Evolutionary conservation across 2,797 vertebrate species (phyloP).

Genomic region (Eulemur rubriventer): DNA sequence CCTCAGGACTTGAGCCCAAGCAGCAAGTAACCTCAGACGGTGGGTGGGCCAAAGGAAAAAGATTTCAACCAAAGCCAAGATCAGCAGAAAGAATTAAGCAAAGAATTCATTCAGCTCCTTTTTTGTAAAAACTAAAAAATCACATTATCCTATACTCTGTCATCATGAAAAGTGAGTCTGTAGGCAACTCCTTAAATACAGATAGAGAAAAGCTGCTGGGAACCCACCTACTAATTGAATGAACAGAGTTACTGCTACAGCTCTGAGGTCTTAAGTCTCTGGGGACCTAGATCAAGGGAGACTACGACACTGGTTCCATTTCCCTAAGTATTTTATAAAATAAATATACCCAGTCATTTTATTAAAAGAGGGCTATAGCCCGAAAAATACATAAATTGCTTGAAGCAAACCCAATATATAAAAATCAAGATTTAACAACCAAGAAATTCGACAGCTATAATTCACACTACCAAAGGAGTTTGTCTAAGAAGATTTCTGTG

Average conservation of each 20-base stretch:
- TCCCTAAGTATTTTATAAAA: conserved; percentile 16
- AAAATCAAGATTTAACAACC: conserved; percentile 32
- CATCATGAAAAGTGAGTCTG: conserved; percentile 25
- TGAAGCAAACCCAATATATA: background rate
- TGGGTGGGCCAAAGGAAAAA: background rate
- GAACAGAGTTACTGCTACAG: background rate
- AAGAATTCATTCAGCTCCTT: background rate
- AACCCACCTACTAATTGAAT: background rate
- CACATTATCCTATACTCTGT: background rate
- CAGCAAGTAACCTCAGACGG: background rate
- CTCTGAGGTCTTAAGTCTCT: background rate
- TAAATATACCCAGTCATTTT: background rate
- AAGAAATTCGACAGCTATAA: background rate
- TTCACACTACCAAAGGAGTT: background rate
- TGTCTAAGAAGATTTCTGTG: background rate
- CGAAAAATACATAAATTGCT: background rate
- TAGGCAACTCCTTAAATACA: conserved; percentile 10
- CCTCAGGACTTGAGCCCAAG: background rate
- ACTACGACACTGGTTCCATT: conserved; percentile 5
- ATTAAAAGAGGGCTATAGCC: conserved; percentile 16
- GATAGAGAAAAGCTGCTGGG: background rate
- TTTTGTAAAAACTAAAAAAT: background rate
- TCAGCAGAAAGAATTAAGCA: background rate
- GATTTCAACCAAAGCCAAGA: background rate
- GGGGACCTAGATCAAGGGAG: background rate